These are phyloP conservation scores for Tenthredo mesomela DNA, from an alignment of 2,888 invertebrate species.

Conservation along the genomic window DNA sequence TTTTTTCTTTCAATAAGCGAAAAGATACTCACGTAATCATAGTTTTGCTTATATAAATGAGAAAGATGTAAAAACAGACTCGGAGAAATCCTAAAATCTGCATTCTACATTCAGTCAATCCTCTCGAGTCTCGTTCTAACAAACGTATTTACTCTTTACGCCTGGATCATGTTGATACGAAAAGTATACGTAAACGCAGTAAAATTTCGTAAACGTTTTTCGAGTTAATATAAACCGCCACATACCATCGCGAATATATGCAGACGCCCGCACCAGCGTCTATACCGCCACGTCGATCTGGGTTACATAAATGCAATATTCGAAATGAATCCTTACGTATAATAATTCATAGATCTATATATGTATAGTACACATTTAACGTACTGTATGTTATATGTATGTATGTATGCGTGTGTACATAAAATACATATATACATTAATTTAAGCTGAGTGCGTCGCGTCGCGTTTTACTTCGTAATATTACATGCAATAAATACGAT, in stretches of 20 bases:
- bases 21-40: neutral
- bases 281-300: neutral
- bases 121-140: neutral
- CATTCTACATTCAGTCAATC: too few relatives aligned
- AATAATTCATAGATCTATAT: neutral
- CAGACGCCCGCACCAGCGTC: neutral
- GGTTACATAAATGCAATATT: conserved; percentile 18
- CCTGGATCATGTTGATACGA: conserved; percentile 3
- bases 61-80: too few relatives aligned
- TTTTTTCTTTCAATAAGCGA: neutral
- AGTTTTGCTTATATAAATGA: too few relatives aligned
- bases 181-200: neutral
- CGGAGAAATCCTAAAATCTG: too few relatives aligned
- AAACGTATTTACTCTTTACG: neutral
- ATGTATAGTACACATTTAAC: neutral
- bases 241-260: neutral
- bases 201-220: conserved; percentile 24
- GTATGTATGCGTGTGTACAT: neutral
- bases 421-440: neutral
- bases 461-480: neutral
- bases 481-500: neutral
- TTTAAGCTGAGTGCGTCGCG: neutral
- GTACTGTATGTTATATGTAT: neutral
- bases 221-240: neutral
- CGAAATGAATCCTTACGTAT: conserved; percentile 10